Base-by-base conservation (phyloP, 2,113 vertebrate genomes). In the Coreoperca whiteheadi region DNA sequence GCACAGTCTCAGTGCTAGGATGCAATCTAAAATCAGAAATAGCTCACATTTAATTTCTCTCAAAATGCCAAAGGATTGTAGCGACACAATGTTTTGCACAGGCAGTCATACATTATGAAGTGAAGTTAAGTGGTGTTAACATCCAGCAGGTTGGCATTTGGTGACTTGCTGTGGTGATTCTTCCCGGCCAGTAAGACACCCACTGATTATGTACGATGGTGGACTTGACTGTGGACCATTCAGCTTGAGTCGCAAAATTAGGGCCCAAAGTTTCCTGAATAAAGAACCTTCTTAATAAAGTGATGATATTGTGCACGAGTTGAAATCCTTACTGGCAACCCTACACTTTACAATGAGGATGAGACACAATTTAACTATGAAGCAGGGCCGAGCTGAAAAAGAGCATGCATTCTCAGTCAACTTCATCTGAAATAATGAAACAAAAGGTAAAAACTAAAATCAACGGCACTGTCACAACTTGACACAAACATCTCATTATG, bases 401-500 rank as follows among this genome's bases (percentile, higher is more conserved):
- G 34, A 43, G 2, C 14, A 25, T 37, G 5, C 37, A 28, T 53
- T 70, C 23, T 56, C 43, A 30, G 9, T 59, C 7, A 37, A 34
- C 56, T 8, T 66, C 14, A 77, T 56, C 25, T 50, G 12, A 80
- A 74, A 82, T 72, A 71, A 68, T 81, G 59, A 79, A 68, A 80
- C 2, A 71, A 85, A 56, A 68, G 43, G 72, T 48, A 25, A 39
- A 83, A 66, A 83, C 15, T n/a, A 68, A 54, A 61, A 81, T 53
- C 28, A 16, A 14, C 51, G 71, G 65, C 65, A 51, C 85, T 67
- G 75, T 74, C 79, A 81, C 51, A 51, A 37, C 48, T 66, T 82
- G 86, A 83, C 86, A 88, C 41, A 68, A 53, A 72, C 81, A 84
- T 73, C 70, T 82, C 79, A 74, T 77, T 82, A 74, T 71, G 79